Conservation (phyloP, 2,113 vertebrate species). For the Illadopsis cleaveri region DNA sequence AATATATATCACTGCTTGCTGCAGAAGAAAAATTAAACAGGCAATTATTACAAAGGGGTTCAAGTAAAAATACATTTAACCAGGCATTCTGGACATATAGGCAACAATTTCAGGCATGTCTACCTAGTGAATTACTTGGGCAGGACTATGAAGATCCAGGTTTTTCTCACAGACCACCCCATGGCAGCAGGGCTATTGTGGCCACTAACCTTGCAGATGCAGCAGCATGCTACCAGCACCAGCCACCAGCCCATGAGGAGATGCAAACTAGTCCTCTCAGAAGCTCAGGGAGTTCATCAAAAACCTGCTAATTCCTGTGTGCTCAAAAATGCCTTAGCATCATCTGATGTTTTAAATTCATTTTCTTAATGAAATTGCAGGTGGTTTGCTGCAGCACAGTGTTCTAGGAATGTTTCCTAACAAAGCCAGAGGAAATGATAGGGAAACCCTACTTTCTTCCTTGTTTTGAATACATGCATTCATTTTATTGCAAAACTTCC, state of each 20-base stretch:
- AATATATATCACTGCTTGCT: neutral
- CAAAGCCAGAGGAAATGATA: neutral
- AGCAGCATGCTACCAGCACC: neutral
- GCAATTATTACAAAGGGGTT: neutral
- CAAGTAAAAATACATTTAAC: neutral
- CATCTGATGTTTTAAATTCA: neutral
- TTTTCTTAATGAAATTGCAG: neutral
- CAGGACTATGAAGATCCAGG: neutral
- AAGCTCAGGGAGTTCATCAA: neutral
- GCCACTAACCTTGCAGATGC: neutral
- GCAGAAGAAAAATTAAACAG: neutral
- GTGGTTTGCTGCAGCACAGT: neutral
- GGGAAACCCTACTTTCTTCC: neutral
- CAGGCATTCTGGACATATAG: neutral
- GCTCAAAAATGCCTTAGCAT: neutral
- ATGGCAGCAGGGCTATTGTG: neutral
- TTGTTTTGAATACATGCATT: neutral
- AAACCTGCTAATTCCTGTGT: neutral
- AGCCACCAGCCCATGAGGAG: neutral
- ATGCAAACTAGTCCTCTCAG: neutral
- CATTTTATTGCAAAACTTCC: neutral
- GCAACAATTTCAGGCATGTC: neutral
- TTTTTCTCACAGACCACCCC: neutral
- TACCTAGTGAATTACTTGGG: neutral
- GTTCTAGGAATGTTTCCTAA: neutral